Evolutionary conservation across 2,888 invertebrate species (phyloP).

Genomic region (Drosophila putrida): DNA sequence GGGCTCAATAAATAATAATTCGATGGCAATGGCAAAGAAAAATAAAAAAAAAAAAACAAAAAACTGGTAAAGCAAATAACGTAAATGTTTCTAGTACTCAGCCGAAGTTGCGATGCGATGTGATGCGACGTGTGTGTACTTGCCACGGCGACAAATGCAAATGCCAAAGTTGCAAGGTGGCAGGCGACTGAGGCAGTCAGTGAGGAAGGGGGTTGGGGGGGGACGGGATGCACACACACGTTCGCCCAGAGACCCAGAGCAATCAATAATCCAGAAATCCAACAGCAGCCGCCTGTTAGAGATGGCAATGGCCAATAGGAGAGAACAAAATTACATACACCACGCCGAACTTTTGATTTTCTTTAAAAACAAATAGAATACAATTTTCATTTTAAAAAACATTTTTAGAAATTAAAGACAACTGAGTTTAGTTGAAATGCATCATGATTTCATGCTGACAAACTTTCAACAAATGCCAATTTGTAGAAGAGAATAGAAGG

Average conservation of each 20-base stretch:
- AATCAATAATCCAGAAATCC: slow-evolving; percentile 72
- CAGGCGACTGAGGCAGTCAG: neutral
- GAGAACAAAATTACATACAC: slow-evolving; percentile 19
- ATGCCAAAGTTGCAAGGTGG: slow-evolving; percentile 23
- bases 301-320: slow-evolving; percentile 40
- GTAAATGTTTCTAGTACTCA: slow-evolving; percentile 46
- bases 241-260: slow-evolving; percentile 79
- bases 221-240: slow-evolving; percentile 27
- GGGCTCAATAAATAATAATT: slow-evolving; percentile 72
- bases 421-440: too few species aligned
- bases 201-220: too few species aligned
- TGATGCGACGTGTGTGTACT: slow-evolving; percentile 31
- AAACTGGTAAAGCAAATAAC: slow-evolving; percentile 71
- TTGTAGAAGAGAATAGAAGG: too few species aligned
- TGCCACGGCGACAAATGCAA: slow-evolving; percentile 72
- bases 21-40: slow-evolving; percentile 33
- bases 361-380: too few species aligned
- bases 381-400: too few species aligned
- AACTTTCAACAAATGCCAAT: too few species aligned
- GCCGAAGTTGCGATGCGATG: neutral
- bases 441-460: too few species aligned
- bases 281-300: slow-evolving; percentile 50
- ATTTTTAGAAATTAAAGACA: too few species aligned
- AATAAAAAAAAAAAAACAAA: slow-evolving; percentile 10
- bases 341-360: neutral